These are phyloP conservation scores for Gasteruption jaculator DNA, from an alignment of 2,888 invertebrate species.

Conservation along the genomic window DNA sequence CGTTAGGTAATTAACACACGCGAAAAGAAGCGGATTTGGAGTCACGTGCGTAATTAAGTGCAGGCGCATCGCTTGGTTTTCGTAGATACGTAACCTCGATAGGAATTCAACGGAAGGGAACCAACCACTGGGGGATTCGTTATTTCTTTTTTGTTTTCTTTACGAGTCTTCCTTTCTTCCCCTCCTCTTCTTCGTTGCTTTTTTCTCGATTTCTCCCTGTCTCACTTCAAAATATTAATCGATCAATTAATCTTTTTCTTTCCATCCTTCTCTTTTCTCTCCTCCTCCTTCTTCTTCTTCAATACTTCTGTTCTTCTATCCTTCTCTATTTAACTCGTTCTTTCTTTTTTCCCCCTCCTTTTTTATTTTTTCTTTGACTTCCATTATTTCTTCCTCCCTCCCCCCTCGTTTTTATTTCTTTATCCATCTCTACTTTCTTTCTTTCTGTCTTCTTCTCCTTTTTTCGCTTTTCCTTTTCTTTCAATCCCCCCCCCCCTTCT, in stretches of 20 bases:
- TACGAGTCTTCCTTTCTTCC: conserved; percentile 9
- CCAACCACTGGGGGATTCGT: not conserved
- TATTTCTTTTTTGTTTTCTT: conserved; percentile 1
- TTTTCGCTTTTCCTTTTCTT: conserved; percentile 5
- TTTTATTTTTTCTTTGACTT: conserved; percentile 13
- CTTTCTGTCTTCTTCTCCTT: conserved; percentile 12
- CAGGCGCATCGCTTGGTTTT: too few species aligned
- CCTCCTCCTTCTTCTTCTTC: too few species aligned
- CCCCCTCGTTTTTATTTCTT: conserved; percentile 4
- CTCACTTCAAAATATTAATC: too few species aligned
- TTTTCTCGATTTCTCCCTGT: too few species aligned
- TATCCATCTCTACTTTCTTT: conserved; percentile 16
- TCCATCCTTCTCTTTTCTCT: too few species aligned
- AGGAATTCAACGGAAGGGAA: not conserved
- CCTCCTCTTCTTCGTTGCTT: not conserved
- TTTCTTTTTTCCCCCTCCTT: not conserved
- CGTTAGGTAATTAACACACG: conserved; percentile 2
- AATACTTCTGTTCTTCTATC: conserved; percentile 4
- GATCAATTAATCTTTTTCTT: too few species aligned
- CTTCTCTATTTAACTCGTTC: not conserved
- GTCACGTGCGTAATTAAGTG: too few species aligned
- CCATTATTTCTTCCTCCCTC: conserved; percentile 16
- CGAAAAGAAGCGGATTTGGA: not conserved
- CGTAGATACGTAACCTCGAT: too few species aligned
- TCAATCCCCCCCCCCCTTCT: conserved; percentile 18